A percentile compares a stretch with the other conserved stretches of the same genome.
phyloP scores from a whole-genome alignment of 2,113 vertebrate species.

The Aspidoscelis tigris region DNA sequence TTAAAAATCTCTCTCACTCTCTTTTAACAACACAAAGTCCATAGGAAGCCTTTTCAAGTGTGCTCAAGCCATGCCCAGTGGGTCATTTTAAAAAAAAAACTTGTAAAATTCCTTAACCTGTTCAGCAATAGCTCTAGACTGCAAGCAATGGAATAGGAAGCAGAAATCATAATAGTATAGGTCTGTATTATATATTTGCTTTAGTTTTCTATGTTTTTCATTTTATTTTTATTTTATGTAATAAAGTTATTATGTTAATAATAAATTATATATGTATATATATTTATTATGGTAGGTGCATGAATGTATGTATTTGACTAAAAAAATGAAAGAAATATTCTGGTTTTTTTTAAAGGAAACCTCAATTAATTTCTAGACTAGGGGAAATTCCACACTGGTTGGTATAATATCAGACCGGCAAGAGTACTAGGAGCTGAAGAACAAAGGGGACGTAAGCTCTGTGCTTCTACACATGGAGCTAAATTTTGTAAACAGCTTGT shows the following conservation, averaged over 20 bases:
- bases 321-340: constrained; percentile 7
- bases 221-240: too few relatives aligned
- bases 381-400: neutral
- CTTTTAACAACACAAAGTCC: constrained; percentile 55
- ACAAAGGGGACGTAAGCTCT: constrained; percentile 41
- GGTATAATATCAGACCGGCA: too few relatives aligned
- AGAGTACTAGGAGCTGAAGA: neutral
- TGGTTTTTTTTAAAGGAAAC: constrained; percentile 12
- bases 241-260: too few relatives aligned
- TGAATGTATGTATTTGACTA: constrained; percentile 24
- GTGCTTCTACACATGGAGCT: neutral
- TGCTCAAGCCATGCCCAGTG: constrained; percentile 47
- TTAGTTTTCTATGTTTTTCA: too few relatives aligned
- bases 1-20: constrained; percentile 56
- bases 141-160: too few relatives aligned
- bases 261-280: constrained; percentile 17
- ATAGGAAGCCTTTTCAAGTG: constrained; percentile 58
- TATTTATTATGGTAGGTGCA: too few relatives aligned
- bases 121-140: too few relatives aligned
- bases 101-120: constrained; percentile 31
- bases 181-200: too few relatives aligned
- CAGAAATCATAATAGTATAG: too few relatives aligned
- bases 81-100: constrained; percentile 53
- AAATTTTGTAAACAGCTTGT: too few relatives aligned
- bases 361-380: constrained; percentile 39